phyloP scores from a whole-genome alignment of 2,888 invertebrate species.

The Carcina quercana region DNA sequence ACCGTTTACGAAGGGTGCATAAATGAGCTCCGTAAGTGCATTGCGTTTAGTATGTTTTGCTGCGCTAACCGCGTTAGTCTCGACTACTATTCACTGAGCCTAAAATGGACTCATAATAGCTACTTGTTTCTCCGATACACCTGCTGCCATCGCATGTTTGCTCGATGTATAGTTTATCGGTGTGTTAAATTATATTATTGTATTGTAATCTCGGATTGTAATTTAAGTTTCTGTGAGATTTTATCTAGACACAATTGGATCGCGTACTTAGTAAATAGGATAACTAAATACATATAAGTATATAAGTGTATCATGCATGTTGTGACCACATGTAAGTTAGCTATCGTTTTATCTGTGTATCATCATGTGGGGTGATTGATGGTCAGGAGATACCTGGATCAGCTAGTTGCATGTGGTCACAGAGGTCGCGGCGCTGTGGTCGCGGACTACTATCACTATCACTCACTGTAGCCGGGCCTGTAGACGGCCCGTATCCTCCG shows the following conservation, averaged over 20 bases:
- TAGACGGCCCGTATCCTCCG: slow-evolving; percentile 66
- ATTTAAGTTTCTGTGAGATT: slow-evolving; percentile 1
- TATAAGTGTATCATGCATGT: slow-evolving; percentile 1
- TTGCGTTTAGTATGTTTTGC: slow-evolving; percentile 47
- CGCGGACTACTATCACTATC: slow-evolving; percentile 30
- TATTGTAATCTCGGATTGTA: slow-evolving; percentile 7
- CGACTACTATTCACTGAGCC: slow-evolving; percentile 56
- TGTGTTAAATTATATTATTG: slow-evolving; percentile 38
- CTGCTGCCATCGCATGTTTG: slow-evolving; percentile 57
- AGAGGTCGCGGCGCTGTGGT: slow-evolving; percentile 11
- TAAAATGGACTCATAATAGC: slow-evolving; percentile 70
- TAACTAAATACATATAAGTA: too few species aligned
- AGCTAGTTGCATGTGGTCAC: slow-evolving; percentile 33
- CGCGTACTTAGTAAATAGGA: too few species aligned
- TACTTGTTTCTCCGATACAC: slow-evolving; percentile 65
- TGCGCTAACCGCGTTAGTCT: slow-evolving; percentile 38
- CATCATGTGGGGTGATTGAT: background rate
- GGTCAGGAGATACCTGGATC: slow-evolving; percentile 9
- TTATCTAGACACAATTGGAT: too few species aligned
- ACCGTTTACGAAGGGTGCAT: slow-evolving; percentile 68
- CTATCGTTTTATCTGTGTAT: background rate
- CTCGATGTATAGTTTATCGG: slow-evolving; percentile 49
- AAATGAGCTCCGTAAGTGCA: slow-evolving; percentile 43
- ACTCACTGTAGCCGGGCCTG: slow-evolving; percentile 69
- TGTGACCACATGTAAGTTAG: slow-evolving; percentile 12